A percentile compares a stretch with the other conserved stretches of the same genome.
phyloP scores from a whole-genome alignment of 2,797 vertebrate genomes.

The Cichlasoma orientale region DNA sequence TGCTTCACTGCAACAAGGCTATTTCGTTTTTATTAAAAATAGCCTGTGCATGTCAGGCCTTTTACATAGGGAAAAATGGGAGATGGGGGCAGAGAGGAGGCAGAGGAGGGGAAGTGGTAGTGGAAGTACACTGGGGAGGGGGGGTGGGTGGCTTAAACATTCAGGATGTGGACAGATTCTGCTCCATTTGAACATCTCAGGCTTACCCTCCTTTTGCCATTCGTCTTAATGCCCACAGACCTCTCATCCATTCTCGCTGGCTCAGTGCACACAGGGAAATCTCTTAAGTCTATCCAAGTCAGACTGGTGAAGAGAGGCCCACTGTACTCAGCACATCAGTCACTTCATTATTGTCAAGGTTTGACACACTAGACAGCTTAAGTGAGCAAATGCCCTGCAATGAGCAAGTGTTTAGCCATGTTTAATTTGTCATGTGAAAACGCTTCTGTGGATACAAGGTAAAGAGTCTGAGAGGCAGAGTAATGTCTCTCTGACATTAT shows the following conservation, averaged over 20 bases:
- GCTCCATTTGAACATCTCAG: constrained; percentile 65
- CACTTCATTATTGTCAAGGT: constrained; percentile 56
- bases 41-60: constrained; percentile 74
- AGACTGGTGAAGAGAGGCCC: constrained; percentile 40
- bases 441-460: constrained; percentile 1
- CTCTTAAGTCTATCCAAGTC: constrained; percentile 58
- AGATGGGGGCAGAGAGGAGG: constrained; percentile 38
- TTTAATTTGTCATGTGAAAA: constrained; percentile 40
- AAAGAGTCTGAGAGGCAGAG: background rate
- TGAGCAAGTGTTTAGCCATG: constrained; percentile 38
- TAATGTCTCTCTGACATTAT: constrained; percentile 4
- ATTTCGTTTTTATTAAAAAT: constrained; percentile 80
- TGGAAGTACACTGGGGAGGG: constrained; percentile 20
- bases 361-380: constrained; percentile 56
- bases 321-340: constrained; percentile 69
- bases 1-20: constrained; percentile 66
- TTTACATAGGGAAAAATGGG: constrained; percentile 58
- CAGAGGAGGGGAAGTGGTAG: background rate
- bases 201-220: constrained; percentile 50
- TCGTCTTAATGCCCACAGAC: constrained; percentile 59
- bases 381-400: constrained; percentile 34
- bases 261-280: constrained; percentile 36
- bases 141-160: constrained; percentile 37
- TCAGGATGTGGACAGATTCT: constrained; percentile 57
- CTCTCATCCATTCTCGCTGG: constrained; percentile 35